phyloP scores from a whole-genome alignment of 2,113 vertebrate species.

The Pithys albifrons region DNA sequence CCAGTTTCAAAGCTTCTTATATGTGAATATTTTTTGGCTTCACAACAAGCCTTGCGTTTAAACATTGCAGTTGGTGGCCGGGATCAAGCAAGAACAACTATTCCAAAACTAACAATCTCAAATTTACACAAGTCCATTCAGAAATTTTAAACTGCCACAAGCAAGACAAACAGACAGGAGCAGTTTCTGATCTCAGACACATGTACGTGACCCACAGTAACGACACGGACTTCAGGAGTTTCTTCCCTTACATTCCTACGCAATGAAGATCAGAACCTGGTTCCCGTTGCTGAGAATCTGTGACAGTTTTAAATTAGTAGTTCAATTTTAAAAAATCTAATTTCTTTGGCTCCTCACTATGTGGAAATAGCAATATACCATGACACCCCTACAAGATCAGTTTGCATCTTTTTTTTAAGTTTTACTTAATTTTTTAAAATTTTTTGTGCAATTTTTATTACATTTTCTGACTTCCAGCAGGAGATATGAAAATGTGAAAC shows the following conservation, averaged over 20 bases:
- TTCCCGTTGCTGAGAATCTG: neutral
- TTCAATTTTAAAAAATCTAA: slow-evolving; percentile 69
- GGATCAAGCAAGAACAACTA: slow-evolving; percentile 69
- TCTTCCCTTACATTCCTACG: neutral
- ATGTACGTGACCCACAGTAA: neutral
- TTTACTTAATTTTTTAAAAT: slow-evolving; percentile 50
- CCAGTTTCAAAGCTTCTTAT: slow-evolving; percentile 79
- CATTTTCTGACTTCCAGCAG: slow-evolving; percentile 80
- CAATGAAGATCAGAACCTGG: slow-evolving; percentile 31
- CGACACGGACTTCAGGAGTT: neutral
- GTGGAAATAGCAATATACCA: slow-evolving; percentile 80
- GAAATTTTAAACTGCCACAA: slow-evolving; percentile 65
- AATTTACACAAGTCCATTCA: slow-evolving; percentile 65
- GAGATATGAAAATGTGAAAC: slow-evolving; percentile 80
- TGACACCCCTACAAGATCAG: slow-evolving; percentile 78
- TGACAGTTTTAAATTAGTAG: slow-evolving; percentile 54
- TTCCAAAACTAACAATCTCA: slow-evolving; percentile 44
- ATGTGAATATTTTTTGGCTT: slow-evolving; percentile 79
- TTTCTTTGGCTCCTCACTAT: slow-evolving; percentile 84
- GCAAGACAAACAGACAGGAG: neutral
- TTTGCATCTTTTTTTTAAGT: slow-evolving; percentile 74
- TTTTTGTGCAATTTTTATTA: slow-evolving; percentile 77
- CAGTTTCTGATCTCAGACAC: slow-evolving; percentile 46
- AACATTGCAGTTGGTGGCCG: slow-evolving; percentile 71
- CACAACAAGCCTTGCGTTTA: slow-evolving; percentile 75